Base-by-base conservation (phyloP, 2,888 invertebrate species). In the Watsonalla binaria region DNA sequence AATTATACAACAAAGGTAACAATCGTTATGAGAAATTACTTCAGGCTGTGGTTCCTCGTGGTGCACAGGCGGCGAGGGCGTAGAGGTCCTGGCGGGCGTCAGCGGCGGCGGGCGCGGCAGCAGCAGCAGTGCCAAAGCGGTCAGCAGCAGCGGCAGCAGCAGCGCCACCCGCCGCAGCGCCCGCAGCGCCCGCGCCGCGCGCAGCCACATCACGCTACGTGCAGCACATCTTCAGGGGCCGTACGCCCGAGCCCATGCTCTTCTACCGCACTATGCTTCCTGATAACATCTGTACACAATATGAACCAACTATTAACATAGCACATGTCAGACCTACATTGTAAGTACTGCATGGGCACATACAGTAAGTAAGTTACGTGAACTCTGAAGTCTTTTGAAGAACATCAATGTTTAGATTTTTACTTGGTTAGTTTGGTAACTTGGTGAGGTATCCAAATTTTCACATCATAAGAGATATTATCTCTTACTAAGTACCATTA, bases 91-190 rank as follows among this genome's bases (percentile, higher is more conserved):
- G 62, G 66, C 55, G 68, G 72, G 78, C 56, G 74, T 68, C 62
- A 76, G 73, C 60, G 82, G 73, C 57, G 80, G 82, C 65, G 88
- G 78, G 61, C 86, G 83, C 68, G 88, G 86, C 71, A 89, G 82
- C 72, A 90, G 81, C 80, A 92, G 82, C 74, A 92, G 77, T 68
- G 89, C 90, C 58, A 92, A 78, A 58, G 90, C 92, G 45, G 92
- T 87, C 66, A 93, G 78, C 68, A 72, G 76, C 84, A 92, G 70
- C 81, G 90, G 84, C 84, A 92, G 68, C 79, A 92, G 81, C 78
- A 92, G 80, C 82, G 84, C 80, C 58, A 74, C 80, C 60, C 90
- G 87, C 69, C 88, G 85, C 74, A 88, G 72, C 70, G 82, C 80
- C 57, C 89, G 84, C 70, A 84, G 73, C 65, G 78, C 78, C 56